Base-by-base conservation (phyloP, 2,113 vertebrate species). In the Danionella cerebrum region DNA sequence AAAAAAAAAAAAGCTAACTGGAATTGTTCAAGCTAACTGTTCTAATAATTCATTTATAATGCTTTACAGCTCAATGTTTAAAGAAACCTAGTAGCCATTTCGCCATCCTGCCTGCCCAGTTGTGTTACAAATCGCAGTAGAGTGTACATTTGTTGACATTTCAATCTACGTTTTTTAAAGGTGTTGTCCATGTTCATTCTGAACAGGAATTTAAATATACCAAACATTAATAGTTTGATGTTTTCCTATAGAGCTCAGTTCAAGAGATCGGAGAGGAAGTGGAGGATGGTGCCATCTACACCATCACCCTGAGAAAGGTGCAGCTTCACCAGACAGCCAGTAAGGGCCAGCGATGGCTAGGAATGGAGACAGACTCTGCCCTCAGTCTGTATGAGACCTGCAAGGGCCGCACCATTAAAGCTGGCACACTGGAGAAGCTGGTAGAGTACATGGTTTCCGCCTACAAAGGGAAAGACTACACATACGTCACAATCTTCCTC, bases 251-350 rank as follows among this genome's bases (percentile, higher is more conserved):
- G 96, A 98, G 92, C 90, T 93, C 94, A 79, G 94, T 94, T 36
- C 96, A 98, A 92, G 96, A 99, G 93, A 98, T 99, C 0, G 95
- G 94, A 12, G 96, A 99, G 84, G 96, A 98, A 86, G 88, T 92
- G 64, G 91, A 96, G 85, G 94, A 95, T 51, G 95, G 94, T 0
- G 92, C 95, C 65, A 85, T 99, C 84, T 98, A 95, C 84, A 96
- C 93, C 83, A 96, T 99, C 84, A 96, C 95, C 0, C 90, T 99
- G 58, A 89, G 95, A 35, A 97, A 94, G 75, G 91, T 97, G 77
- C 96, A 97, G 85, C 85, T 94, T 16, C 94, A 95, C 72, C 95
- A 94, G 69, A 88, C 92, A 0, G 87, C 91, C 84, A 94, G 80
- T 80, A 98, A 97, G 80, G 95, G 96, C 24, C 96, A 97, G 86